These are phyloP conservation scores for Xiphophorus birchmanni DNA, from an alignment of 2,797 vertebrate genomes.

Conservation along the genomic window DNA sequence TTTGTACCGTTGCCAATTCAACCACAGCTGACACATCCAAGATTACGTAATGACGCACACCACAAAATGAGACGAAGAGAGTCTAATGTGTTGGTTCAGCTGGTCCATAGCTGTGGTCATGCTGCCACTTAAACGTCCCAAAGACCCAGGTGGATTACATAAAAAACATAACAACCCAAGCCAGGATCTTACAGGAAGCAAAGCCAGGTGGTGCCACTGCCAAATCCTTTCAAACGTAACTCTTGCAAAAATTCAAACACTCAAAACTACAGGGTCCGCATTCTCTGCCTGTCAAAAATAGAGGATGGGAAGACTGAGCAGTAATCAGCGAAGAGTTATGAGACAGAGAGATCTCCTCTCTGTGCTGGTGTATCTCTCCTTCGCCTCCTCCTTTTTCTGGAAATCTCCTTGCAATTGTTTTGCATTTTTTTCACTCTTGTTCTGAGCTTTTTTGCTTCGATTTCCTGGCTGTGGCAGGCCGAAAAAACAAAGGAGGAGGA, in stretches of 20 bases:
- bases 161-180: conserved; percentile 48
- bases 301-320: conserved; percentile 39
- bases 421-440: conserved; percentile 57
- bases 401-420: conserved; percentile 67
- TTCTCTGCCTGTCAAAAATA: conserved; percentile 44
- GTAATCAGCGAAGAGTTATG: conserved; percentile 67
- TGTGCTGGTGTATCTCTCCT: conserved; percentile 38
- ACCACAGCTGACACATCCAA: conserved; percentile 56
- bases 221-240: conserved; percentile 63
- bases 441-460: conserved; percentile 61
- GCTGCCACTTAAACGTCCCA: conserved; percentile 52
- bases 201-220: conserved; percentile 67
- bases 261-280: conserved; percentile 46
- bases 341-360: conserved; percentile 47
- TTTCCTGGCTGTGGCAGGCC: conserved; percentile 51
- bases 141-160: conserved; percentile 63
- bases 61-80: conserved; percentile 34
- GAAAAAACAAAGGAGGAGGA: conserved; percentile 44
- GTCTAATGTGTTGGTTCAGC: conserved; percentile 51
- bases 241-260: conserved; percentile 45
- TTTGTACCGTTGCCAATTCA: conserved; percentile 38
- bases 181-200: conserved; percentile 57
- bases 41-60: conserved; percentile 58
- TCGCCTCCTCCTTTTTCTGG: conserved; percentile 37
- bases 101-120: conserved; percentile 47